Conservation (phyloP, 2,797 vertebrate genomes). For the Pitangus sulphuratus region DNA sequence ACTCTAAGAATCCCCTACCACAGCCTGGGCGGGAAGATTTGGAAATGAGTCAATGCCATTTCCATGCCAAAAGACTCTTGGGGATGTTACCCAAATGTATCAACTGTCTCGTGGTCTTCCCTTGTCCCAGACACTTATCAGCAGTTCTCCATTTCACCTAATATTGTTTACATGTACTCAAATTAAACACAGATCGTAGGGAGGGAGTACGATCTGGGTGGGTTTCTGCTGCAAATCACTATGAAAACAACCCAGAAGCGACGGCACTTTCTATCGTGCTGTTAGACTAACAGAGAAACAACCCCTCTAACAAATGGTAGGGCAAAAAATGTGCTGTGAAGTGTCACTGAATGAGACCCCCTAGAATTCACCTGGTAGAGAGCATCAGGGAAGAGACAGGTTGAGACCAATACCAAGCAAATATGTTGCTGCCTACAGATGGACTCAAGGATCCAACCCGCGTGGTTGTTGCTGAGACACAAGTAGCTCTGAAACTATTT, state of each 20-base stretch:
- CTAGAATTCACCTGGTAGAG: rapidly evolving
- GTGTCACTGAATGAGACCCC: background rate
- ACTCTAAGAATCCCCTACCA: background rate
- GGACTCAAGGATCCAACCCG: background rate
- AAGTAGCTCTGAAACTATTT: background rate
- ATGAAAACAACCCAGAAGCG: background rate
- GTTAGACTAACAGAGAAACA: background rate
- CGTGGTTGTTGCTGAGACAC: background rate
- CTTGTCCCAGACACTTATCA: slow-evolving; percentile 27
- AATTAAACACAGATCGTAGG: background rate
- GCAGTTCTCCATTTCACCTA: slow-evolving; percentile 18
- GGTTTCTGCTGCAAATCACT: background rate
- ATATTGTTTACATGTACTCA: background rate
- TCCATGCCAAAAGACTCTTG: background rate
- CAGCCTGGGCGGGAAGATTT: slow-evolving; percentile 17
- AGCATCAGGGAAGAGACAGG: background rate
- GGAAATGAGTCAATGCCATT: background rate
- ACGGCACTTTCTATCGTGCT: background rate
- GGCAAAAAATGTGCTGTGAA: background rate
- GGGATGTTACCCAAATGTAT: background rate
- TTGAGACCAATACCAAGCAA: background rate
- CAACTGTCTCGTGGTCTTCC: background rate
- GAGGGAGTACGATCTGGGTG: background rate
- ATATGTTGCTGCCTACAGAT: background rate
- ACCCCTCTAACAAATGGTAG: background rate